Base-by-base conservation (phyloP, 92 coral and sea anemone species). In the Epizoanthus ramosus region DNA sequence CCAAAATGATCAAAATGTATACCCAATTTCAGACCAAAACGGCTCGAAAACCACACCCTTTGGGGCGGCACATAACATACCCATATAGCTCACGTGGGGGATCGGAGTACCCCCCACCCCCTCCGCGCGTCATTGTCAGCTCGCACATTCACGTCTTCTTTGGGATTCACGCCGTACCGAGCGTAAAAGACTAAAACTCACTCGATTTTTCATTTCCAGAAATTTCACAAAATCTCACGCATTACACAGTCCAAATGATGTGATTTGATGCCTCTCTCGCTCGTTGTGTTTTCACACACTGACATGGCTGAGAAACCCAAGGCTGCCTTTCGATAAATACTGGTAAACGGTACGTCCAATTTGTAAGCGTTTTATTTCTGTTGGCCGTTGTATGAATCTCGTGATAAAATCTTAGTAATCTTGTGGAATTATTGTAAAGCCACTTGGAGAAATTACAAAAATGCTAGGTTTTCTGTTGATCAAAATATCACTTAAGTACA, bases 161-260 rank as follows among this genome's bases (percentile, higher is more conserved):
- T 21, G n/a, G 70, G 70, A 65, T 19, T 65, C 70, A 65, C 14
- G 70, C 70, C 70, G 70, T 12, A 65, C 70, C 70, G 41, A 65
- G 70, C 70, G 70, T 65, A 50, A n/a, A n/a, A n/a, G n/a, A n/a
- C n/a, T n/a, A n/a, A n/a, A 65, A 65, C 70, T 65, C 70, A 65
- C 14, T 65, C 41, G 70, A 65, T 65, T 65, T 65, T 65, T 65
- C 70, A 65, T 28, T 28, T 28, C 31, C 31, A 28, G 31, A 28
- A 28, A 28, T 28, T 28, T 28, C 31, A 28, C 70, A 65, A 65
- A 65, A 65, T 65, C 43, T 65, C 43, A 65, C 70, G 70, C 37
- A 65, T 65, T 43, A 43, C 41, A 65, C 10, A 65, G 70, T 65
- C 70, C 70, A 24, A 65, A 63, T 63, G 31, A 65, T 65, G 14